A percentile compares a stretch with the other conserved stretches of the same genome.
phyloP scores from a whole-genome alignment of 2,113 vertebrate genomes.

The Osmerus eperlanus region DNA sequence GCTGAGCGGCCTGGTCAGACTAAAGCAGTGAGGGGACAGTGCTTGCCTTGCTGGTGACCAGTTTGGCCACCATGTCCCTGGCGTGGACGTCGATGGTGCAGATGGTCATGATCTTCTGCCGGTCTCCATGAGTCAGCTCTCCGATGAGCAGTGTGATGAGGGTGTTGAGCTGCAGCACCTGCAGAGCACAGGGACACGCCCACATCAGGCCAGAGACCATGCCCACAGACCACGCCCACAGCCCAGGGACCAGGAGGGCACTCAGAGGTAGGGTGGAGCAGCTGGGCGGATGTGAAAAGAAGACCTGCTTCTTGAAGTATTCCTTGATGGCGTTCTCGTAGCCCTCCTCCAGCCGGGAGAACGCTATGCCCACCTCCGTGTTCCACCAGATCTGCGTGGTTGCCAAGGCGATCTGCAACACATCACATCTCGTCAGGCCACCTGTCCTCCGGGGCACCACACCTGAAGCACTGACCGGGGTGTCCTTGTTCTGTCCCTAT shows the following conservation, averaged over 20 bases:
- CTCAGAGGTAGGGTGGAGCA: too few relatives aligned
- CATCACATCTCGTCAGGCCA: not conserved
- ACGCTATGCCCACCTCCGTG: slow-evolving; percentile 78
- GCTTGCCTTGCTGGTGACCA: slow-evolving; percentile 74
- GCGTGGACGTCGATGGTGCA: slow-evolving; percentile 67
- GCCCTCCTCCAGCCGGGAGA: slow-evolving; percentile 78
- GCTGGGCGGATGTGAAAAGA: too few relatives aligned
- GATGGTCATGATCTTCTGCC: slow-evolving; percentile 73
- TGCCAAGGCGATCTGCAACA: slow-evolving; percentile 72
- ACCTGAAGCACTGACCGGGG: too few relatives aligned
- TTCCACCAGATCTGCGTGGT: slow-evolving; percentile 86
- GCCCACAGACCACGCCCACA: too few relatives aligned
- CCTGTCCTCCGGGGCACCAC: not conserved
- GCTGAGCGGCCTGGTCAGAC: too few relatives aligned
- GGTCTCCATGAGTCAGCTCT: slow-evolving; percentile 63
- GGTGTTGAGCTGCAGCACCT: slow-evolving; percentile 68
- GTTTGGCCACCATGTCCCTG: slow-evolving; percentile 67
- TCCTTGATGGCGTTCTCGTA: slow-evolving; percentile 81
- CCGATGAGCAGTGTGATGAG: slow-evolving; percentile 68
- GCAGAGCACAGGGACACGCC: too few relatives aligned
- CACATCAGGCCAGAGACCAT: too few relatives aligned
- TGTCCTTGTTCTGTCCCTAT: too few relatives aligned
- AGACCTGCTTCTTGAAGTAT: slow-evolving; percentile 74
- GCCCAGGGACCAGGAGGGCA: too few relatives aligned
- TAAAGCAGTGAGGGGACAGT: too few relatives aligned